phyloP scores from a whole-genome alignment of 2,888 invertebrate species.

The Odiellus spinosus region DNA sequence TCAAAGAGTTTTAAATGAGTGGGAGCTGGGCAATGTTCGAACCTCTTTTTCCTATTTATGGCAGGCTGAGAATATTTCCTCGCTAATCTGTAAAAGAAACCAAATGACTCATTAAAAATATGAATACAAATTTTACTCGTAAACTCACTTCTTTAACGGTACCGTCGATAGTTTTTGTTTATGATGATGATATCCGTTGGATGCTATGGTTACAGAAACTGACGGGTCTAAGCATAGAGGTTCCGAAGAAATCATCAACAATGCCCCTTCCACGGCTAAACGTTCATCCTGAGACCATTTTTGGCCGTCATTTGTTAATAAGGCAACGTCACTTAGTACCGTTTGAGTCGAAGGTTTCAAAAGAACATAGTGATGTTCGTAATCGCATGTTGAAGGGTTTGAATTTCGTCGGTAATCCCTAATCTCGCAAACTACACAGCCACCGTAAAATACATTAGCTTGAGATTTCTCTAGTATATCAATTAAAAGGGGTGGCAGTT shows the following conservation, averaged over 20 bases:
- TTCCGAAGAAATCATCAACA: slow-evolving; percentile 68
- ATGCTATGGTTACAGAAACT: slow-evolving; percentile 57
- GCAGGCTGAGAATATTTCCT: slow-evolving; percentile 41
- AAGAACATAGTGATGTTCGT: slow-evolving; percentile 25
- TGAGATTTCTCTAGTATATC: slow-evolving; percentile 52
- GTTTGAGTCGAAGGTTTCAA: slow-evolving; percentile 30
- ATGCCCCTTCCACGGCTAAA: slow-evolving; percentile 60
- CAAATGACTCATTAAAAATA: background rate
- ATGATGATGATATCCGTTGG: slow-evolving; percentile 52
- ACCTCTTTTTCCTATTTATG: slow-evolving; percentile 70
- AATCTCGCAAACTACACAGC: slow-evolving; percentile 32
- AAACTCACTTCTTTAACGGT: slow-evolving; percentile 6
- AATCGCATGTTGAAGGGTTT: slow-evolving; percentile 21
- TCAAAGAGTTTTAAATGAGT: slow-evolving; percentile 61
- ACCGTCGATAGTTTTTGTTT: slow-evolving; percentile 4
- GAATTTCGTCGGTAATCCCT: slow-evolving; percentile 28
- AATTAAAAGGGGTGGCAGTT: slow-evolving; percentile 69
- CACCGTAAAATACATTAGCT: slow-evolving; percentile 26
- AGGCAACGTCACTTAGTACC: slow-evolving; percentile 13
- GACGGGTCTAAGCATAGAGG: slow-evolving; percentile 78
- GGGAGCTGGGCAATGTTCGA: slow-evolving; percentile 64
- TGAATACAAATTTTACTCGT: too few relatives aligned
- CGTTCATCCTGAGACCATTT: slow-evolving; percentile 59
- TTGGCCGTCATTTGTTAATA: slow-evolving; percentile 35
- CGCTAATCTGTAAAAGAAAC: background rate